These are phyloP conservation scores for Dynastes tityus DNA, from an alignment of 2,888 invertebrate species.

Conservation along the genomic window DNA sequence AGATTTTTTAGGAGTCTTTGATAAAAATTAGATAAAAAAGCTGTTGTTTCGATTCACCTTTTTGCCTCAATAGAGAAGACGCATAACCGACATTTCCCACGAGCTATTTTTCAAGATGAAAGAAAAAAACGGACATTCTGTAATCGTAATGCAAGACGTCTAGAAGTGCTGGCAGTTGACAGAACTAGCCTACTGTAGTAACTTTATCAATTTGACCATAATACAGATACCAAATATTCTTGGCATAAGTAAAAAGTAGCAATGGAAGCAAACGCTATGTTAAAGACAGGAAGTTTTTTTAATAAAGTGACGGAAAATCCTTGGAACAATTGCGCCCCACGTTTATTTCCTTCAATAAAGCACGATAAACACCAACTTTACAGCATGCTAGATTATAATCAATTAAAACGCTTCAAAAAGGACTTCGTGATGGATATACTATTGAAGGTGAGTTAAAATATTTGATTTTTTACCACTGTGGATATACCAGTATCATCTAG, in stretches of 20 bases:
- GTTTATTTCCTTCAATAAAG: neutral
- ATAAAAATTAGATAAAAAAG: neutral
- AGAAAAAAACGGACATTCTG: neutral
- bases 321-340: slow-evolving; percentile 13
- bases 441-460: slow-evolving; percentile 3
- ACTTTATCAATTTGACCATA: neutral
- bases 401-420: slow-evolving; percentile 7
- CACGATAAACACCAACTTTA: neutral
- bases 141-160: neutral
- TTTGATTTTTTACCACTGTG: neutral
- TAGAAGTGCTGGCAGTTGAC: too few species aligned
- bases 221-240: neutral
- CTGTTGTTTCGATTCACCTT: neutral
- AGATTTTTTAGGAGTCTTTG: neutral
- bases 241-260: neutral
- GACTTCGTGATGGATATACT: neutral
- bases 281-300: neutral
- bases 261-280: neutral
- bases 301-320: slow-evolving; percentile 10
- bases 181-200: too few species aligned
- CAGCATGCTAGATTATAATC: neutral
- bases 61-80: neutral
- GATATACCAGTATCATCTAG: too few species aligned
- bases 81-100: slow-evolving; percentile 1
- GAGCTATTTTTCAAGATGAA: neutral